Conservation (phyloP, 2,113 vertebrate genomes). For the Cryptomyrus ogoouensis region DNA sequence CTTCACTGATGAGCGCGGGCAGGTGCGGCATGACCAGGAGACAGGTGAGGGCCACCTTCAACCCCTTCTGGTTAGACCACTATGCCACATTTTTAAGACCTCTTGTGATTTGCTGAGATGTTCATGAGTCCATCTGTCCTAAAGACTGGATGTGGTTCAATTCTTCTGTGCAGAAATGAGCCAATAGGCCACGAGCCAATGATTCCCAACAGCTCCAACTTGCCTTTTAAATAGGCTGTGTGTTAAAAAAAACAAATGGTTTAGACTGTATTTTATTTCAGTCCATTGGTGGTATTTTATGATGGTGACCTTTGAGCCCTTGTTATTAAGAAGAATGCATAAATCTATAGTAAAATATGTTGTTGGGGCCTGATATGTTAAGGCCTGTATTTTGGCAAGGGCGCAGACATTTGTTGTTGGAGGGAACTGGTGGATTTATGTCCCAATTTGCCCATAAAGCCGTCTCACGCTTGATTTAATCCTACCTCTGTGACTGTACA, state of each 20-base stretch:
- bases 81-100: not conserved
- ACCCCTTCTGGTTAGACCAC: not conserved
- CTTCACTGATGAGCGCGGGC: constrained; percentile 78
- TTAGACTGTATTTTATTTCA: not conserved
- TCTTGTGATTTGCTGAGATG: not conserved
- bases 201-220: not conserved
- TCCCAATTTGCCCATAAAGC: not conserved
- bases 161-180: not conserved
- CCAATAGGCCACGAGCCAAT: not conserved
- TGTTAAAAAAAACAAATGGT: not conserved
- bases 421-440: not conserved
- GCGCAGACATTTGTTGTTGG: not conserved
- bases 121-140: not conserved
- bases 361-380: not conserved
- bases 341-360: not conserved
- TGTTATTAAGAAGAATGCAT: not conserved
- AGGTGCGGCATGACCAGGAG: constrained; percentile 82
- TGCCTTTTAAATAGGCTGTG: not conserved
- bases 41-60: constrained; percentile 62
- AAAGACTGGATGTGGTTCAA: not conserved
- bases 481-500: not conserved
- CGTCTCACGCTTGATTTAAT: constrained; percentile 6
- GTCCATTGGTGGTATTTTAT: not conserved
- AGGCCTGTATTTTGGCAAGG: constrained; percentile 2
- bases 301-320: not conserved